Base-by-base conservation (phyloP, 2,113 vertebrate species). In the Epinephelus fuscoguttatus region DNA sequence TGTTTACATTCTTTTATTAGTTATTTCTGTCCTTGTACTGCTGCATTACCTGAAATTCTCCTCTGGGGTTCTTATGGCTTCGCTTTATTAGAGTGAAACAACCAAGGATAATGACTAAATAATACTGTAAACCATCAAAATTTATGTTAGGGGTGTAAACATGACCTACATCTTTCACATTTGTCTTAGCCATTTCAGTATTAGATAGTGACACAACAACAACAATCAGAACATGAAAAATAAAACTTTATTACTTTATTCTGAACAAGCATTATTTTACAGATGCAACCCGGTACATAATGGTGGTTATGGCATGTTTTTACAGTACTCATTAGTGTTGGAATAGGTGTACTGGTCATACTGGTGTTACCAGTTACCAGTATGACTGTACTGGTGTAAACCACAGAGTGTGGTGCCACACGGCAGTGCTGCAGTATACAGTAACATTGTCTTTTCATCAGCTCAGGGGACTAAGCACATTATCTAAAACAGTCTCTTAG, bases 221-320 rank as follows among this genome's bases (percentile, higher is more conserved):
- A 70, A 55, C 21, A 8, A 14, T 21, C 18, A 74, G 75, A 79
- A 67, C 2, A 70, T 75, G 11, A 64, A 82, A 91, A 86, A 92
- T 66, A 77, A 68, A 82, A 69, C 56, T 91, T 87, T 88, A 86
- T 86, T 87, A 61, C 42, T 75, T 76, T 59, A 82, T 62, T 71
- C 21, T 45, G 13, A 78, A 79, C 27, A 63, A 82, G 45, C 18
- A 66, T 75, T 30, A 70, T 75, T 82, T 86, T 74, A 64, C 62
- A 85, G 15, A 62, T 42, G 15, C 18, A 84, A 30, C 3, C 4
- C 19, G 50, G 56, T 21, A 80, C 33, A 68, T 15, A 30, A 14
- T 7, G 8, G 11, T 42, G 61, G 5, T 40, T 77, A 21, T 6
- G 7, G 3, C 13, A 40, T 30, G 0, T 68, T 63, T 76, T 9